A percentile compares a stretch with the other conserved stretches of the same genome.
These are phyloP conservation scores for Galaxea fascicularis DNA, from an alignment of 92 coral and sea anemone genomes.

Conservation along the genomic window DNA sequence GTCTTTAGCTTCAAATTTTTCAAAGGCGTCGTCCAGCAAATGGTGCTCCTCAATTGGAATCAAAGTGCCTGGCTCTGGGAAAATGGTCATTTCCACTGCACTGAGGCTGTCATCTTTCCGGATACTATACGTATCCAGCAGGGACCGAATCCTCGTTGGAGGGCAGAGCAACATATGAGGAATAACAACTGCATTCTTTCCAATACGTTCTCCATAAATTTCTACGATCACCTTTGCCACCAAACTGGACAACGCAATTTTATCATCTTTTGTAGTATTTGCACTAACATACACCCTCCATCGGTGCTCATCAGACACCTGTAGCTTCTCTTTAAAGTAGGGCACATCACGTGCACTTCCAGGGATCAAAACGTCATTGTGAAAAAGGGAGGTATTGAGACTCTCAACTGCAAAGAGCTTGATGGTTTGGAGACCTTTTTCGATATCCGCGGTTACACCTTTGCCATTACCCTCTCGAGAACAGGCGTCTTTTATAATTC, in stretches of 20 bases:
- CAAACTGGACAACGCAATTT: neutral
- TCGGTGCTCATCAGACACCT: constrained; percentile 29
- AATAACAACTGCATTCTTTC: constrained; percentile 41
- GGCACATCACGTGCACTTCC: constrained; percentile 59
- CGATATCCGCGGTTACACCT: constrained; percentile 34
- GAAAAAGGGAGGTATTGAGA: constrained; percentile 36
- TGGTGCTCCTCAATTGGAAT: constrained; percentile 76
- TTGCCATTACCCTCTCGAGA: neutral
- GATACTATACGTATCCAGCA: constrained; percentile 46
- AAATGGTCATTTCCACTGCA: constrained; percentile 6
- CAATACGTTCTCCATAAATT: constrained; percentile 40
- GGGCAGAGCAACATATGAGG: constrained; percentile 51
- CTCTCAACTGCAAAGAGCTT: constrained; percentile 36
- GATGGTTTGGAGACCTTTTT: constrained; percentile 41
- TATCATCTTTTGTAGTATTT: neutral
- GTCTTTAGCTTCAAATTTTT: constrained; percentile 70
- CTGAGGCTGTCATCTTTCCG: constrained; percentile 64
- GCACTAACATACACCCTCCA: constrained; percentile 45
- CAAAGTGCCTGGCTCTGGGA: constrained; percentile 70
- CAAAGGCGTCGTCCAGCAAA: constrained; percentile 64
- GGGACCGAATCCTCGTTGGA: constrained; percentile 37
- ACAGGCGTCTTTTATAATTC: constrained; percentile 55
- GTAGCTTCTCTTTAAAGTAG: constrained; percentile 59
- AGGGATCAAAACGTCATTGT: constrained; percentile 41
- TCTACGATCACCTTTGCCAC: constrained; percentile 22